Conservation (phyloP, 2,797 vertebrate species). For the Trachops cirrhosus region DNA sequence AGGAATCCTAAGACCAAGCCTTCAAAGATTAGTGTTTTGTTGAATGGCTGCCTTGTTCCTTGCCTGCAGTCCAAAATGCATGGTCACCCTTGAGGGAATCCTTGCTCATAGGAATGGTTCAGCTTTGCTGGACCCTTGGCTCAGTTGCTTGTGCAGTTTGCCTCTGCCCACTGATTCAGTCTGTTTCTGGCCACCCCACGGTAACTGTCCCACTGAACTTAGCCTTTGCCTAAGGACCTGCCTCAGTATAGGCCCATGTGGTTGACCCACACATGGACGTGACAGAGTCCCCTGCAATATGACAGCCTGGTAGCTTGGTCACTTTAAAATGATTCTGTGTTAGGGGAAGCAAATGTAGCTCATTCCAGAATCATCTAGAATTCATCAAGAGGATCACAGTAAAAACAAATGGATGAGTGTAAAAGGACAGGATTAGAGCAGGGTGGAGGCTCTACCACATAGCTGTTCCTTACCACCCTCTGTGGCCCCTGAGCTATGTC, state of each 20-base stretch:
- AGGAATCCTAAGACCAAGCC: neutral
- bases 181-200: neutral
- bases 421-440: neutral
- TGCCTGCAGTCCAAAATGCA: neutral
- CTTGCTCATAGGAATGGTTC: neutral
- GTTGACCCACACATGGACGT: neutral
- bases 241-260: neutral
- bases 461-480: neutral
- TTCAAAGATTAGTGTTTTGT: neutral
- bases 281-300: neutral
- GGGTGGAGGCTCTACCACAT: accelerated
- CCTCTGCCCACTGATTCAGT: neutral
- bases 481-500: neutral
- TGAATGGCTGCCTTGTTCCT: neutral
- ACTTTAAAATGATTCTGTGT: neutral
- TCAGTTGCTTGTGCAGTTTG: neutral
- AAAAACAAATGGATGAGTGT: neutral
- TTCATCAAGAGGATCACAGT: neutral
- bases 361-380: neutral
- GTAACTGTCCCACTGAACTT: neutral
- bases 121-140: neutral
- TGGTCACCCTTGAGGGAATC: neutral
- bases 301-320: neutral
- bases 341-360: neutral
- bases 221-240: neutral